Conservation (phyloP, 1,140 invertebrate genomes). For the Trichoplusia ni region DNA sequence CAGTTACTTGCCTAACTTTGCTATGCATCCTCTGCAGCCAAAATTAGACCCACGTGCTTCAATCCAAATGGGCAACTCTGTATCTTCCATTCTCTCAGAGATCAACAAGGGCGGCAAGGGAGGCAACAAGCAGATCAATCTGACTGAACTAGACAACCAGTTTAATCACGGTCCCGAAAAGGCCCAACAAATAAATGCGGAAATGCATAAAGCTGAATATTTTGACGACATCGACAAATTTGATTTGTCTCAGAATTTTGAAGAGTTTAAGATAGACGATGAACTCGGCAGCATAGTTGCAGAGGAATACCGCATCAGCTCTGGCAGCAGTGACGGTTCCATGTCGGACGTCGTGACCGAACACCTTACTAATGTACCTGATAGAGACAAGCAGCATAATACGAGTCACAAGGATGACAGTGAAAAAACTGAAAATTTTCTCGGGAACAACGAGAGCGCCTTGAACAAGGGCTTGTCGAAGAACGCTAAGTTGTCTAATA, state of each 20-base stretch:
- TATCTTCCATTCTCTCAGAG: slow-evolving; percentile 83
- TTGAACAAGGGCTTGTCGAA: slow-evolving; percentile 55
- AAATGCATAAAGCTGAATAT: slow-evolving; percentile 69
- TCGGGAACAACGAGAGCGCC: slow-evolving; percentile 54
- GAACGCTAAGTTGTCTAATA: slow-evolving; percentile 77
- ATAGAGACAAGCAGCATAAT: slow-evolving; percentile 58
- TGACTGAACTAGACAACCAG: slow-evolving; percentile 74
- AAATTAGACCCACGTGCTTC: slow-evolving; percentile 78
- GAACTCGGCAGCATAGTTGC: slow-evolving; percentile 84
- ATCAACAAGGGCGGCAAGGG: slow-evolving; percentile 81
- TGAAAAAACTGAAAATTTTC: slow-evolving; percentile 60
- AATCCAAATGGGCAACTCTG: slow-evolving; percentile 83
- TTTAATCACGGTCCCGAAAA: slow-evolving; percentile 64
- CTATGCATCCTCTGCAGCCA: slow-evolving; percentile 68
- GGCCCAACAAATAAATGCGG: slow-evolving; percentile 45
- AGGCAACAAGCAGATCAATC: slow-evolving; percentile 68
- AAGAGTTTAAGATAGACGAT: slow-evolving; percentile 90
- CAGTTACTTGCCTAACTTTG: slow-evolving; percentile 70
- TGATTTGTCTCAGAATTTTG: slow-evolving; percentile 88
- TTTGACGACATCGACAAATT: slow-evolving; percentile 82
- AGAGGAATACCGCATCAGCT: slow-evolving; percentile 80
- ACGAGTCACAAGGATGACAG: slow-evolving; percentile 47
- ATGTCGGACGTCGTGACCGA: slow-evolving; percentile 82
- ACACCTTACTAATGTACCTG: slow-evolving; percentile 63
- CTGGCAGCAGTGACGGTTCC: slow-evolving; percentile 82